These are phyloP conservation scores for Steinernema hermaphroditum DNA, from an alignment of 2,888 invertebrate species.

Conservation along the genomic window DNA sequence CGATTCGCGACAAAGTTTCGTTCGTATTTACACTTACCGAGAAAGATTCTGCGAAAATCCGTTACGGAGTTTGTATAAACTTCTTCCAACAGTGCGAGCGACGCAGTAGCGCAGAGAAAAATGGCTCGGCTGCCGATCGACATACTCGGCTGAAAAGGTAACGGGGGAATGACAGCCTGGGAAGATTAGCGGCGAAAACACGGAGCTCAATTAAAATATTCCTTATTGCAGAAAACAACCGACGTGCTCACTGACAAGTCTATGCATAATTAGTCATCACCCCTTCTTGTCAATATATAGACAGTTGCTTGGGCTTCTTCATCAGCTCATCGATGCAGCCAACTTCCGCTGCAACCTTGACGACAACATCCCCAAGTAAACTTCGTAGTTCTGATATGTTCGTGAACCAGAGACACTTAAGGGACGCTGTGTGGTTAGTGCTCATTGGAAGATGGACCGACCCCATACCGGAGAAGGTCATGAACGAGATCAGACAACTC, in stretches of 20 bases:
- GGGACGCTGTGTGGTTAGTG: constrained; percentile 95
- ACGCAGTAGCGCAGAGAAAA: constrained; percentile 18
- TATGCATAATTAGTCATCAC: constrained; percentile 97
- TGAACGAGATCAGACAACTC: constrained; percentile 94
- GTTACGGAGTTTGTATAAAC: constrained; percentile 94
- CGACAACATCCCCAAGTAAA: constrained; percentile 35
- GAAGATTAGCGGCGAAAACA: constrained; percentile 3
- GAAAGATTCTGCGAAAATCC: constrained; percentile 93
- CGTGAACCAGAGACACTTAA: constrained; percentile 67
- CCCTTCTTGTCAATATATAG: constrained; percentile 98
- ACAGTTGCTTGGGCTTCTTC: constrained; percentile 91
- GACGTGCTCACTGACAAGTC: constrained; percentile 80
- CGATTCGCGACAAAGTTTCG: constrained; percentile 79
- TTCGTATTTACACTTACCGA: constrained; percentile 93
- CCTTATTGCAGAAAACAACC: constrained; percentile 33
- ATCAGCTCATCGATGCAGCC: constrained; percentile 93
- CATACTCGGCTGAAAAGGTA: constrained; percentile 20
- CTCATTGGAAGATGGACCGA: constrained; percentile 73
- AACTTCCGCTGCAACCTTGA: constrained; percentile 75
- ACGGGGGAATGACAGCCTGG: background rate
- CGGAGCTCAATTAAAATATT: constrained; percentile 29
- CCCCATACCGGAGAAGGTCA: constrained; percentile 77
- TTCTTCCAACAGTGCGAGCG: constrained; percentile 71
- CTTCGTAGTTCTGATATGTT: background rate
- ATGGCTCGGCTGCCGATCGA: constrained; percentile 28